Base-by-base conservation (phyloP, 2,113 vertebrate species). In the Pseudopodoces humilis region DNA sequence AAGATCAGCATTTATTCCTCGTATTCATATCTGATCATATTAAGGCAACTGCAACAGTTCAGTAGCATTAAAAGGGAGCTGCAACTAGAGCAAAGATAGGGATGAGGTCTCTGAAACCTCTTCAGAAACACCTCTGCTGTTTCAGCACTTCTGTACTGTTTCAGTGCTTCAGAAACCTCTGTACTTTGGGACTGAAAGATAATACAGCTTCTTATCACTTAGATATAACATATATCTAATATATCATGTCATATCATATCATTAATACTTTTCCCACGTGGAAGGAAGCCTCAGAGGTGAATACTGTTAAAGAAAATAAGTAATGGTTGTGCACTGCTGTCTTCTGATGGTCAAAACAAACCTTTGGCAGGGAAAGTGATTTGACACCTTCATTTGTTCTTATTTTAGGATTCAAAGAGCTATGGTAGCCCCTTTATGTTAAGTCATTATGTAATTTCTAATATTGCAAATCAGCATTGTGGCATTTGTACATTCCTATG, bases 1-100 rank as follows among this genome's bases (percentile, higher is more conserved):
- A 84, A 62, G 64, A 90, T 90, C 46, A 86, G 69, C 41, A 83
- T 95, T 94, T 83, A 88, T 76, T 89, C 76, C 37, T 72, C 53
- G 55, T 87, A 76, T 43, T 92, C 56, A 53, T 85, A 91, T 76
- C 65, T 92, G 60, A 94, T 80, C 49, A 12, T 55, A 88, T 44
- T 70, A 80, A 82, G 28, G 74, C 68, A 86, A 44, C 68, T 64
- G 56, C 41, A 93, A 82, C 19, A 82, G 23, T 30, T 88, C 46
- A 88, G 15, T 39, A 65, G 24, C 14, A 21, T 59, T 74, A 64
- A 28, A 68, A 78, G 80, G 90, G 68, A 88, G 83, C 31, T 71
- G 31, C 31, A 90, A 52, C 70, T 58, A 60, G 23, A 80, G 31
- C 39, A 69, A 86, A 89, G 63, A 84, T 30, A 76, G 67, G 60